Evolutionary conservation across 2,888 invertebrate genomes (phyloP).

Genomic region (Elegia similella): DNA sequence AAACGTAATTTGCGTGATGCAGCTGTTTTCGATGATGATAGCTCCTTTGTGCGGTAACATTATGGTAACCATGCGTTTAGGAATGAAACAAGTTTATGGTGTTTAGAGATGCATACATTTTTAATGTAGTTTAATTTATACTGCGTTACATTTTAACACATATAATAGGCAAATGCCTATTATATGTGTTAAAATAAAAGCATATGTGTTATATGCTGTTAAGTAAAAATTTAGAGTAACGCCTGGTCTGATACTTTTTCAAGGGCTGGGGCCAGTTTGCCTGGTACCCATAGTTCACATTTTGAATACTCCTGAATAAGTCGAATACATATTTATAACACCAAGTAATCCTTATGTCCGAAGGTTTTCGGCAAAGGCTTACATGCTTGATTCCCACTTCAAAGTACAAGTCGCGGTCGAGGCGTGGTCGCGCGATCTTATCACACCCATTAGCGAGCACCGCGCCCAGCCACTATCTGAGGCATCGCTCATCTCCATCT

Average conservation of each 20-base stretch:
- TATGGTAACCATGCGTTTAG: constrained; percentile 17
- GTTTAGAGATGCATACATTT: neutral
- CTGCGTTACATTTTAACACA: neutral
- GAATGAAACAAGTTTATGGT: neutral
- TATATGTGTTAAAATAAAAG: too few species aligned
- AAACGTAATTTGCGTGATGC: constrained; percentile 70
- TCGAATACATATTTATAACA: neutral
- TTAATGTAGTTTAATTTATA: neutral
- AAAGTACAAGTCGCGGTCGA: constrained; percentile 37
- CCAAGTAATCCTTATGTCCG: neutral
- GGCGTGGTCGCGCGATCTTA: constrained; percentile 76
- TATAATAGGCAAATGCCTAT: neutral
- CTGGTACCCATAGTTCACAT: too few species aligned
- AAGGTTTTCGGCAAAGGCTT: neutral
- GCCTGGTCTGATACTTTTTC: too few species aligned
- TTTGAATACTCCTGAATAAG: too few species aligned
- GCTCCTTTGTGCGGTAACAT: constrained; percentile 30
- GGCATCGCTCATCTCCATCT: constrained; percentile 50
- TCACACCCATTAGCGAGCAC: constrained; percentile 73
- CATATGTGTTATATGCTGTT: too few species aligned
- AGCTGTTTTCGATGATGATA: constrained; percentile 66
- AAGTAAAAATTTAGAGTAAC: too few species aligned
- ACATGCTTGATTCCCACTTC: neutral
- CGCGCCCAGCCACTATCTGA: constrained; percentile 70
- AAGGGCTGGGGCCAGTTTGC: too few species aligned